Percentiles rank a stretch among this genome's conserved stretches.
Evolutionary conservation across 2,113 vertebrate genomes (phyloP).

Genomic region (Nipponia nippon): DNA sequence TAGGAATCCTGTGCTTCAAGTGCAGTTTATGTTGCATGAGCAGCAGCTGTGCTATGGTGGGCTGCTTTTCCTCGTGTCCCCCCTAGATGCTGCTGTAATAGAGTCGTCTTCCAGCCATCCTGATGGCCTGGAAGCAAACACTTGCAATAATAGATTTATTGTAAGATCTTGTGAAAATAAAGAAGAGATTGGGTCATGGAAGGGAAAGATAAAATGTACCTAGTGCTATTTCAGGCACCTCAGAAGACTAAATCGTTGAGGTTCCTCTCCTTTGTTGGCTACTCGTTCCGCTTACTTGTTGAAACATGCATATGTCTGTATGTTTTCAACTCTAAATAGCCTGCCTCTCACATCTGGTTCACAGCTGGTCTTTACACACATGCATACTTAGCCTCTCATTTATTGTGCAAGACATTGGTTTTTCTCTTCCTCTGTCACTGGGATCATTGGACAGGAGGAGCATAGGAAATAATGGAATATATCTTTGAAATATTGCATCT

Average conservation of each 20-base stretch:
- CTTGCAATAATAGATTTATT: not conserved
- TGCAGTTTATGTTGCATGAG: not conserved
- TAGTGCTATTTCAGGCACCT: not conserved
- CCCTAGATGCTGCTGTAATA: constrained; percentile 61
- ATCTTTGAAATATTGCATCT: not conserved
- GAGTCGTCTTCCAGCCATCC: constrained; percentile 10
- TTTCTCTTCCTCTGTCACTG: not conserved
- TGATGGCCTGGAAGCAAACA: not conserved
- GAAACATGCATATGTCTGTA: not conserved
- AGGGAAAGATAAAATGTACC: not conserved
- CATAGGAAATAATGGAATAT: not conserved
- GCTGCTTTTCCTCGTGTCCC: constrained; percentile 42
- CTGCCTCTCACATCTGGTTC: not conserved
- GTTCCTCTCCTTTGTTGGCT: constrained; percentile 1
- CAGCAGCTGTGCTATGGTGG: not conserved
- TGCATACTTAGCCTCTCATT: not conserved
- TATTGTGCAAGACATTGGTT: not conserved
- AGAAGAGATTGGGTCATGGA: not conserved
- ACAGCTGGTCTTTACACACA: not conserved
- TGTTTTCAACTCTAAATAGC: not conserved
- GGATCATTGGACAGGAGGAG: not conserved
- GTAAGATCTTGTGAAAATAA: constrained; percentile 21
- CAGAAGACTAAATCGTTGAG: constrained; percentile 28
- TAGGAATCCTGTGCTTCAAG: not conserved
- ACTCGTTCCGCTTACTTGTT: not conserved